Percentiles rank a stretch among this genome's conserved stretches.
Conservation (phyloP, 1,140 invertebrate species). For the Drosophila orena region DNA sequence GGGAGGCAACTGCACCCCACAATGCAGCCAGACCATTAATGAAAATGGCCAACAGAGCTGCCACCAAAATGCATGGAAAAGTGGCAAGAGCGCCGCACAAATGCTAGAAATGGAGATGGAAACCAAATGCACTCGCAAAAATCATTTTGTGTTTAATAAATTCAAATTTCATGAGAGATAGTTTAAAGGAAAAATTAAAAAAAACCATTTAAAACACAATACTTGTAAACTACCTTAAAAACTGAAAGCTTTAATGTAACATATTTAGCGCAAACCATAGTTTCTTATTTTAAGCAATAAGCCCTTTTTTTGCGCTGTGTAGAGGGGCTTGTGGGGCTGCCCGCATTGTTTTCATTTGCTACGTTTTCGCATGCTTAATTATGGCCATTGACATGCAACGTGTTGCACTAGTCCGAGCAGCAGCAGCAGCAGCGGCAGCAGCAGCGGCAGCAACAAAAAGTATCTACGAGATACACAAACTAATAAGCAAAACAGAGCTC, state of each 20-base stretch:
- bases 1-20: constrained; percentile 33
- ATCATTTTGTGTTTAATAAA: not conserved
- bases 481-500: constrained; percentile 58
- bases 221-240: not conserved
- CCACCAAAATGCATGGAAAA: constrained; percentile 43
- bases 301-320: not conserved
- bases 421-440: not conserved
- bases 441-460: not conserved
- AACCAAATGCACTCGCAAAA: constrained; percentile 6
- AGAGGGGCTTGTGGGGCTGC: constrained; percentile 16
- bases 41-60: constrained; percentile 73
- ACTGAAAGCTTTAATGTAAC: not conserved
- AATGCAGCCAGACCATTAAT: constrained; percentile 70
- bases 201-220: too few species aligned
- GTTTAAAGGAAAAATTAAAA: too few species aligned
- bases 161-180: too few species aligned
- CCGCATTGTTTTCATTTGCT: constrained; percentile 81
- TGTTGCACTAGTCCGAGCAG: constrained; percentile 61
- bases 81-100: not conserved
- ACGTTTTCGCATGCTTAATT: constrained; percentile 80
- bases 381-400: constrained; percentile 81
- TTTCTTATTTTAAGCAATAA: not conserved
- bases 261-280: too few species aligned
- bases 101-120: constrained; percentile 1
- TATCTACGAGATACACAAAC: constrained; percentile 59